Conservation (phyloP, 2,113 vertebrate genomes). For the Struthidea cinerea region DNA sequence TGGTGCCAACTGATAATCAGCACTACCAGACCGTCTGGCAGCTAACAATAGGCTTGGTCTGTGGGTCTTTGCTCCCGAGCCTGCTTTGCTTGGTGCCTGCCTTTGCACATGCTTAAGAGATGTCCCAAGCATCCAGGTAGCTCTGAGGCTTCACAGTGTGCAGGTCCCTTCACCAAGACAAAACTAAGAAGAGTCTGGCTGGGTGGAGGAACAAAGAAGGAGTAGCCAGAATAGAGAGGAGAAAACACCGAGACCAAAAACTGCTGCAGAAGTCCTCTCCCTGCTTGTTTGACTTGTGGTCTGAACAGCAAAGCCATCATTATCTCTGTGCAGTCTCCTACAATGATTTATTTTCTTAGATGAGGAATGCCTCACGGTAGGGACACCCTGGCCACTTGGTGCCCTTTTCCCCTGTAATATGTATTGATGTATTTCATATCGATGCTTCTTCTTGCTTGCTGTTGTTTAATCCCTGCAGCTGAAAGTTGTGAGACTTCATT, state of each 20-base stretch:
- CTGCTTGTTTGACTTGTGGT: not conserved
- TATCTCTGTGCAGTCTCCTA: not conserved
- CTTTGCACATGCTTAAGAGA: not conserved
- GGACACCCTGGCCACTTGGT: not conserved
- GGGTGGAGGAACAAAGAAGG: not conserved
- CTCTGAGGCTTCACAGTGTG: not conserved
- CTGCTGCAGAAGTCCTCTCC: not conserved
- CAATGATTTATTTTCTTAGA: not conserved
- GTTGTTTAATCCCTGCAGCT: not conserved
- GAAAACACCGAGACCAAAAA: not conserved
- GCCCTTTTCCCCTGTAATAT: not conserved
- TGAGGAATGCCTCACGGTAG: not conserved
- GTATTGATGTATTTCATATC: not conserved
- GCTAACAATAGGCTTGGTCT: not conserved
- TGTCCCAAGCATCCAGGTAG: accelerated
- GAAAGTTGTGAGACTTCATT: not conserved
- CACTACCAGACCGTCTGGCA: not conserved
- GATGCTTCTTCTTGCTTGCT: not conserved
- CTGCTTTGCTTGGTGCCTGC: not conserved
- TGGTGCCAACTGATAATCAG: not conserved
- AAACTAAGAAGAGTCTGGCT: not conserved
- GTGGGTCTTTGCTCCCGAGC: not conserved
- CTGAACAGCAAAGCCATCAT: not conserved
- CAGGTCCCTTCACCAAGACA: not conserved
- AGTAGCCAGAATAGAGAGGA: not conserved